These are phyloP conservation scores for Scrobipalpa atriplicella DNA, from an alignment of 2,888 invertebrate genomes.

Conservation along the genomic window DNA sequence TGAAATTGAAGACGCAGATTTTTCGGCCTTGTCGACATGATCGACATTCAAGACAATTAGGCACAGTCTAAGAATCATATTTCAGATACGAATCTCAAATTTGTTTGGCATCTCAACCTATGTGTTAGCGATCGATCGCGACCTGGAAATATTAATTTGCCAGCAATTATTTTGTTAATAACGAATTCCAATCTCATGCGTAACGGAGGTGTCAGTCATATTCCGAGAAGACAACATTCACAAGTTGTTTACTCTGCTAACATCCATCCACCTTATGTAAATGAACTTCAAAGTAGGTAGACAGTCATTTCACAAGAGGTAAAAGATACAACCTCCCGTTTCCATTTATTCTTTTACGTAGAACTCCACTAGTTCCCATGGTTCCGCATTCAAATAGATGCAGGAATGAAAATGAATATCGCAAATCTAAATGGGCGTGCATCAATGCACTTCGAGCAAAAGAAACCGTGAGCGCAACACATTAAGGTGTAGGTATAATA, in stretches of 20 bases:
- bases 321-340: conserved; percentile 1
- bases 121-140: conserved; percentile 44
- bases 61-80: conserved; percentile 30
- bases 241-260: conserved; percentile 1
- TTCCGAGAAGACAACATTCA: conserved; percentile 2
- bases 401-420: conserved; percentile 37
- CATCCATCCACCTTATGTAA: conserved; percentile 19
- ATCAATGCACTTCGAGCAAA: conserved; percentile 41
- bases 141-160: conserved; percentile 40
- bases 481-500: conserved; percentile 56
- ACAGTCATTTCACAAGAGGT: conserved; percentile 20
- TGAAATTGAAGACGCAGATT: conserved; percentile 22
- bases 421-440: conserved; percentile 35
- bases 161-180: conserved; percentile 25
- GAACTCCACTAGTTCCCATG: conserved; percentile 23
- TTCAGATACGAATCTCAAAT: conserved; percentile 32
- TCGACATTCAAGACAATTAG: conserved; percentile 24
- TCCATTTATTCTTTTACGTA: conserved; percentile 18
- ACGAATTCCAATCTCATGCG: conserved; percentile 42
- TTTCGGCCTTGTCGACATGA: conserved; percentile 28
- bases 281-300: conserved; percentile 8
- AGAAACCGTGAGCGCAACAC: conserved; percentile 50
- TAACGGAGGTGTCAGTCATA: conserved; percentile 37
- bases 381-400: conserved; percentile 37
- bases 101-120: conserved; percentile 38